Conservation (phyloP, 2,888 invertebrate genomes). For the Cyrtodaria siliqua region DNA sequence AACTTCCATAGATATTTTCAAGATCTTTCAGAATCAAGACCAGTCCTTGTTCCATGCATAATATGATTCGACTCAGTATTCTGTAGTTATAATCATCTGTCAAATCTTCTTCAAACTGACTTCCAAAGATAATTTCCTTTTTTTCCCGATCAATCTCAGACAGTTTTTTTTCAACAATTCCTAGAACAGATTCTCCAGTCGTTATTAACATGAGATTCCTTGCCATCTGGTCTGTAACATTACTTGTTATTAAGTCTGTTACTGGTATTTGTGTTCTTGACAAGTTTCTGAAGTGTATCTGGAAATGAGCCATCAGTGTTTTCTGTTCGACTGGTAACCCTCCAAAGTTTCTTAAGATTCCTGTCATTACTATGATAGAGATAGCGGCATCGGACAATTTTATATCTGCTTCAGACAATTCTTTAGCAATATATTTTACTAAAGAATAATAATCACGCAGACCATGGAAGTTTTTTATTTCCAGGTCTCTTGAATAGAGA, state of each 20-base stretch:
- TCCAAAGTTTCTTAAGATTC: slow-evolving; percentile 72
- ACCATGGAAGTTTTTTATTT: slow-evolving; percentile 66
- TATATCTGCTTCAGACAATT: slow-evolving; percentile 1
- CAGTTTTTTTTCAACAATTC: slow-evolving; percentile 59
- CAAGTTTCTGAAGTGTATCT: background rate
- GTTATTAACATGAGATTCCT: slow-evolving; percentile 71
- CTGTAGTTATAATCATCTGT: slow-evolving; percentile 75
- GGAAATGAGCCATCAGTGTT: slow-evolving; percentile 50
- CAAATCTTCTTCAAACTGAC: slow-evolving; percentile 73
- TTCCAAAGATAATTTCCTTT: slow-evolving; percentile 71
- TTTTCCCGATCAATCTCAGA: slow-evolving; percentile 41
- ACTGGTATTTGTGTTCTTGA: slow-evolving; percentile 18
- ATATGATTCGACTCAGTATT: slow-evolving; percentile 71
- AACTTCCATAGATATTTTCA: slow-evolving; percentile 72
- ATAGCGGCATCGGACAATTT: slow-evolving; percentile 7
- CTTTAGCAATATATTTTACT: slow-evolving; percentile 35
- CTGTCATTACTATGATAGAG: slow-evolving; percentile 46
- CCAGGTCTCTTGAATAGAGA: slow-evolving; percentile 27
- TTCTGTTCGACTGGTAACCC: slow-evolving; percentile 58
- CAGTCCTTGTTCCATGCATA: slow-evolving; percentile 75
- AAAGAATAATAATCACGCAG: slow-evolving; percentile 68
- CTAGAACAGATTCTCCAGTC: slow-evolving; percentile 66
- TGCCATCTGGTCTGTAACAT: slow-evolving; percentile 62
- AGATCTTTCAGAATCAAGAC: slow-evolving; percentile 71
- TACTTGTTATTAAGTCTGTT: slow-evolving; percentile 61